Conservation (phyloP, 1,140 invertebrate genomes). For the Ectropis grisescens region DNA sequence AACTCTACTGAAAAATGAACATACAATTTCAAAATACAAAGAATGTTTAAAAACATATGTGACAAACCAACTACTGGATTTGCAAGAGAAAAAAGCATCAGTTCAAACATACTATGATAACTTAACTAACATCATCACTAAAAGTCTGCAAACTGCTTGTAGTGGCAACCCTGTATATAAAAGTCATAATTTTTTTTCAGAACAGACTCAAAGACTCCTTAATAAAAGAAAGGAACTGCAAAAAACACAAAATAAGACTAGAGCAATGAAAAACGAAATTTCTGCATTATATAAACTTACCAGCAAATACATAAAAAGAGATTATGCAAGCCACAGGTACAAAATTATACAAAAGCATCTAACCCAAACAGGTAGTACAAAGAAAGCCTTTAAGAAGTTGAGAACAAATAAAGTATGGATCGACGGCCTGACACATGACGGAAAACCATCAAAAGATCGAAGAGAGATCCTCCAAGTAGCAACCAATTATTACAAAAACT, state of each 20-base stretch:
- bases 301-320: background rate
- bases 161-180: background rate
- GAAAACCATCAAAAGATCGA: background rate
- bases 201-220: background rate
- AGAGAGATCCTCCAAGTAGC: background rate
- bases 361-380: background rate
- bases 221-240: background rate
- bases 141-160: background rate
- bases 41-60: too few species aligned
- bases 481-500: background rate
- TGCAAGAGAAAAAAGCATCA: background rate
- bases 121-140: background rate
- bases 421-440: background rate
- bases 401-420: background rate
- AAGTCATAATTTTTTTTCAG: background rate
- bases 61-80: background rate
- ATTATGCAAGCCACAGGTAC: background rate
- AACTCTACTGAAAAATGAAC: background rate
- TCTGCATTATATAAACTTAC: background rate
- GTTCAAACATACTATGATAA: background rate
- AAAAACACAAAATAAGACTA: background rate
- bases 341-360: background rate
- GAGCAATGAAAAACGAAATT: background rate
- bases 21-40: background rate
- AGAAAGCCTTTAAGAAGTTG: background rate